Conservation (phyloP, 2,113 vertebrate species). For the Salvelinus namaycush region DNA sequence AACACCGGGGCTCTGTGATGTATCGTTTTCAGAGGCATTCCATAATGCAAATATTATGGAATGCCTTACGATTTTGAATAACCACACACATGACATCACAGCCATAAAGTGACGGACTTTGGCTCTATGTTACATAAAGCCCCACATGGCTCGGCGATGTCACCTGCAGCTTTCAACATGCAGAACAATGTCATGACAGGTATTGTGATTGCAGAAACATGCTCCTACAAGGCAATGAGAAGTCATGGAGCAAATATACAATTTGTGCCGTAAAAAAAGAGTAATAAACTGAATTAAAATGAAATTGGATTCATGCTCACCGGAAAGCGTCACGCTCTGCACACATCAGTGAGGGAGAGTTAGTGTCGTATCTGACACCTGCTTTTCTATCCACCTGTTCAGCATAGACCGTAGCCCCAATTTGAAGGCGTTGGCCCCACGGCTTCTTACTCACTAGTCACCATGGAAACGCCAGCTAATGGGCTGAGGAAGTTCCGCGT, state of each 20-base stretch:
- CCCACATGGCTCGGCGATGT: background rate
- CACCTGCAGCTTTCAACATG: background rate
- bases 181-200: background rate
- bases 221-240: background rate
- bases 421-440: background rate
- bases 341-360: background rate
- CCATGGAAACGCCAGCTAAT: background rate
- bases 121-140: background rate
- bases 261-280: background rate
- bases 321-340: background rate
- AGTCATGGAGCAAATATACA: background rate
- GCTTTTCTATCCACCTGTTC: background rate
- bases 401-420: background rate
- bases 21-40: conserved; percentile 8
- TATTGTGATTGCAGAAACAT: background rate
- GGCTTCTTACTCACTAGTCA: background rate
- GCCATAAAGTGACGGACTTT: background rate
- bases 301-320: background rate
- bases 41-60: background rate
- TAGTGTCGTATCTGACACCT: background rate
- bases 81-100: background rate
- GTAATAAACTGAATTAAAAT: background rate
- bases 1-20: background rate
- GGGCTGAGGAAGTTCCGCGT: background rate
- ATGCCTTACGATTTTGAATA: background rate